Percentiles rank a stretch among this genome's conserved stretches.
Evolutionary conservation across 2,797 vertebrate genomes (phyloP).

Genomic region (Coregonus sp.): DNA sequence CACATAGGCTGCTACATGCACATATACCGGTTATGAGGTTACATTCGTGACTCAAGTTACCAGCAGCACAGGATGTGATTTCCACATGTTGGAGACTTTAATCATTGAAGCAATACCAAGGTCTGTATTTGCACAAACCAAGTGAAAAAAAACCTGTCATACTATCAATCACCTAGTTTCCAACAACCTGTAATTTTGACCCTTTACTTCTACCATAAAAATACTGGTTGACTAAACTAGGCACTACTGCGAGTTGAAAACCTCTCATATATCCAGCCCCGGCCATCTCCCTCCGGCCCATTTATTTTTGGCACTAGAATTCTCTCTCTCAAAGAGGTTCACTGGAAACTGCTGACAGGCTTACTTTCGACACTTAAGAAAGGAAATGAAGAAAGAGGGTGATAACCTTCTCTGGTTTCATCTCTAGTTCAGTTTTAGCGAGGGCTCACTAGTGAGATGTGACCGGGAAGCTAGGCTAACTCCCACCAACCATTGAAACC

Average conservation of each 20-base stretch:
- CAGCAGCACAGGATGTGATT: neutral
- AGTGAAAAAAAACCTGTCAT: neutral
- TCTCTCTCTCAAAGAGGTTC: constrained; percentile 32
- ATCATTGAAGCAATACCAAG: too few species aligned
- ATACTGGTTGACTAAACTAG: constrained; percentile 1
- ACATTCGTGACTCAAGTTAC: neutral
- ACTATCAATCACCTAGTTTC: neutral
- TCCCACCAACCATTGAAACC: neutral
- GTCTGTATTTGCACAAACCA: too few species aligned
- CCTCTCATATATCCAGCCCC: constrained; percentile 25
- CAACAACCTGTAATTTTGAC: neutral
- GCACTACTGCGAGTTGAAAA: constrained; percentile 28
- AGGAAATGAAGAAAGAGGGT: constrained; percentile 14
- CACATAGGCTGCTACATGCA: neutral
- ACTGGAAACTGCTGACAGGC: constrained; percentile 38
- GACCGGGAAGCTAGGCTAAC: neutral
- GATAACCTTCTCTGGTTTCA: constrained; percentile 26
- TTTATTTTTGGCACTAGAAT: constrained; percentile 54
- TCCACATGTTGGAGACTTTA: neutral
- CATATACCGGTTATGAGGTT: neutral
- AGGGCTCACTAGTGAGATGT: neutral
- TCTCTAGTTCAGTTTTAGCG: neutral
- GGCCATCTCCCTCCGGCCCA: constrained; percentile 27
- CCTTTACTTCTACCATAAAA: constrained; percentile 39
- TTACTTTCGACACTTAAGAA: constrained; percentile 22